Evolutionary conservation across 30 jellyfish, hydroid and myxozoan genomes (phyloP), one percentile per base, ranked within the genome.

Genomic region (Nemopilema nomurai): DNA sequence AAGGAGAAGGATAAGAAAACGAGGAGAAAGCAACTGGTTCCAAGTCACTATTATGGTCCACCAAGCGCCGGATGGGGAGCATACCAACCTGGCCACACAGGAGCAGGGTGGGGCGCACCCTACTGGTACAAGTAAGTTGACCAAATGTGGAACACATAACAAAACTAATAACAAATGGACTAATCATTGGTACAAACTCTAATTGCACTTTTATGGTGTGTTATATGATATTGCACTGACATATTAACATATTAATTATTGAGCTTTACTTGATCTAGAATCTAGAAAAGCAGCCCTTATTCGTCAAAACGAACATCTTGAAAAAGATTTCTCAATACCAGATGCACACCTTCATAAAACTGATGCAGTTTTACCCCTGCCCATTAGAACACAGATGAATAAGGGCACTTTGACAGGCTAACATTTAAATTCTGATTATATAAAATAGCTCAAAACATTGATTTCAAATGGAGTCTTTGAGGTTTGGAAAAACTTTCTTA

Each of bases 41-140:
- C 97, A 49, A 72, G 90, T 75, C 99, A 94, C 67, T 94, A 94
- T 79, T 94, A 94, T 77, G 99, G 99, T 28, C 97, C 97, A 30
- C 99, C 99, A 0, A 94, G 99, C 71, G 99, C 99, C 22, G 99
- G 99, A 79, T 94, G 99, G 99, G 99, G 99, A 22, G 99, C 98
- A 8, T 94, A 85, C 80, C 92, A 86, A n/a, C 99, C 99, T 51
- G 99, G 99, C 0, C 96, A 90, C 49, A 90, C 97, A 21, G 99
- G 99, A 13, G 96, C 96, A 8, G 99, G 99, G 24, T 94, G 99
- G 99, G 99, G 99, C 18, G 97, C 97, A 28, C 99, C 99, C 4
- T 94, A 94, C 71, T 94, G 99, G 99, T 89, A 89, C 96, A 94
- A 94, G 99, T 94, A 89, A 89, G 99, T 94, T 9, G 66, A 64